Percentiles rank a stretch among this genome's conserved stretches.
These are phyloP conservation scores for Hoplostethus atlanticus DNA, from an alignment of 2,797 vertebrate genomes.

Conservation along the genomic window DNA sequence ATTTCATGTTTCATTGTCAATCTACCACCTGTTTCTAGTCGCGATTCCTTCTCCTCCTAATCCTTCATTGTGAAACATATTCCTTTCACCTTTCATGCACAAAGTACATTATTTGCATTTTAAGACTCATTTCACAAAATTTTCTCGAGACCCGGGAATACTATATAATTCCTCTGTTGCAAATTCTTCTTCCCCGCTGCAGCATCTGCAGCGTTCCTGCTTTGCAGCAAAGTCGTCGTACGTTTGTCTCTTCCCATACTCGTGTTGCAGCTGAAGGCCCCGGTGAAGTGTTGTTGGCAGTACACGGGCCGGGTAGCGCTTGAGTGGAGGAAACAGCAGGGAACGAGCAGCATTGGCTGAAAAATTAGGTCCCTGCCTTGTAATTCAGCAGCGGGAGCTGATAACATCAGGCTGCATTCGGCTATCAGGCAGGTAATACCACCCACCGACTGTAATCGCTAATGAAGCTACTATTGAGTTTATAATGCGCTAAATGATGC, in stretches of 20 bases:
- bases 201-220: conserved; percentile 37
- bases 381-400: conserved; percentile 79
- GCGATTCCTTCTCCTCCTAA: no score
- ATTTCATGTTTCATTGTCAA: no score
- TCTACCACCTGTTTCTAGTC: no score
- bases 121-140: conserved; percentile 12
- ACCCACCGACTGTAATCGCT: conserved; percentile 87
- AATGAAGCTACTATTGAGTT: conserved; percentile 88
- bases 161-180: conserved; percentile 13
- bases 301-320: conserved; percentile 43
- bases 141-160: conserved; percentile 2
- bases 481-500: conserved; percentile 89
- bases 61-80: no score
- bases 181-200: conserved; percentile 11
- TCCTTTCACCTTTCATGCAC: no score
- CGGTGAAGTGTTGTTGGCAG: conserved; percentile 65
- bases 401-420: conserved; percentile 81
- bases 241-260: conserved; percentile 73
- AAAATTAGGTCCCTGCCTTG: conserved; percentile 80
- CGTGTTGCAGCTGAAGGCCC: conserved; percentile 63
- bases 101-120: neutral
- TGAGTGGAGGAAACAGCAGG: conserved; percentile 76
- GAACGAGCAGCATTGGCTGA: conserved; percentile 70
- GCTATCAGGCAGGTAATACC: conserved; percentile 86
- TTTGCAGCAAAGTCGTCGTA: conserved; percentile 67